These are phyloP conservation scores for Drosophila imparisetae DNA, from an alignment of 2,888 invertebrate species.

Conservation along the genomic window DNA sequence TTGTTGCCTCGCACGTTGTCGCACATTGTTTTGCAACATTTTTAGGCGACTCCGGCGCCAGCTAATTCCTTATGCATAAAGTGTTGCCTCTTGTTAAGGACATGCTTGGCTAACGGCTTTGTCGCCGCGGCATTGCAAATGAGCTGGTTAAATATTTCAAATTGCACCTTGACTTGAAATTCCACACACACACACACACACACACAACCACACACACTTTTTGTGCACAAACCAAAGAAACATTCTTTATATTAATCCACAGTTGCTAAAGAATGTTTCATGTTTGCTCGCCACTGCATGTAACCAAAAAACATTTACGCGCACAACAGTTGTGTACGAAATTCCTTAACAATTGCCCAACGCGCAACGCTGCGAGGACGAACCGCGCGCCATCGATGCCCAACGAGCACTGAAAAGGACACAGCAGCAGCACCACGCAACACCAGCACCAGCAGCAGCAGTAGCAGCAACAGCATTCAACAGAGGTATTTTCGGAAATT, in stretches of 20 bases:
- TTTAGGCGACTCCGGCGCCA: constrained; percentile 35
- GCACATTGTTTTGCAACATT: constrained; percentile 48
- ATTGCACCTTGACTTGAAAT: constrained; percentile 21
- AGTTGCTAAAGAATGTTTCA: constrained; percentile 69
- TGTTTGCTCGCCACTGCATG: constrained; percentile 26
- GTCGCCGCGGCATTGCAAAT: constrained; percentile 62
- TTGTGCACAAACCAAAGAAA: constrained; percentile 30
- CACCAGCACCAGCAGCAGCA: background rate
- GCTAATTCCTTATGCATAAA: constrained; percentile 69
- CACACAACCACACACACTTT: constrained; percentile 3
- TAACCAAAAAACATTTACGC: constrained; percentile 49
- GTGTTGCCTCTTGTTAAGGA: constrained; percentile 28
- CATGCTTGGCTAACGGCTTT: constrained; percentile 23
- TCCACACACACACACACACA: constrained; percentile 1
- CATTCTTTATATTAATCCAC: constrained; percentile 75
- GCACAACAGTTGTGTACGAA: constrained; percentile 11
- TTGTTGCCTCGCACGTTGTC: constrained; percentile 31
- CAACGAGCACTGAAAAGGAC: constrained; percentile 57
- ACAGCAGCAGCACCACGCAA: constrained; percentile 4
- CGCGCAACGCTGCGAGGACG: constrained; percentile 21
- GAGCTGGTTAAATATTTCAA: constrained; percentile 32
- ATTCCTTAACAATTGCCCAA: constrained; percentile 10
- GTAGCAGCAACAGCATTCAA: constrained; percentile 37
- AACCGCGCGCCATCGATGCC: constrained; percentile 65
- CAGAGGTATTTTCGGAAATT: constrained; percentile 49